Evolutionary conservation across 2,113 vertebrate species (phyloP).

Genomic region (Fregata magnificens): DNA sequence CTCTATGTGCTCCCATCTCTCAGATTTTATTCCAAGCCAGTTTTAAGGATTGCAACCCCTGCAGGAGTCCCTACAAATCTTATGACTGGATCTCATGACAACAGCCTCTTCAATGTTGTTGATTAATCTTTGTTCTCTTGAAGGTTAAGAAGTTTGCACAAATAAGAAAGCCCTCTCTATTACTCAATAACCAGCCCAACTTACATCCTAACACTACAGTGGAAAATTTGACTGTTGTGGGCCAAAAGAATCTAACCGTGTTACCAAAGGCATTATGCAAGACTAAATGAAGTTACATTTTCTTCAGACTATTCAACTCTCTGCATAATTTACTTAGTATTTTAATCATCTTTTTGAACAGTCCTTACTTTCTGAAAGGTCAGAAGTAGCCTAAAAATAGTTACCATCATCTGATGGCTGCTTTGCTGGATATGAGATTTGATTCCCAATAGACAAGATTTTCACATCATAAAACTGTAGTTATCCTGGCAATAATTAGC

Average conservation of each 20-base stretch:
- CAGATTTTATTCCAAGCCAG: constrained; percentile 20
- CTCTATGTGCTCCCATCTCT: neutral
- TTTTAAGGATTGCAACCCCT: constrained; percentile 10
- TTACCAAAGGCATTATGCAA: constrained; percentile 53
- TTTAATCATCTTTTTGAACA: constrained; percentile 54
- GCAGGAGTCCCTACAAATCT: constrained; percentile 36
- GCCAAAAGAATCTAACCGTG: constrained; percentile 46
- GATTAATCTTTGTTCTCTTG: constrained; percentile 56
- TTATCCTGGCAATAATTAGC: constrained; percentile 20
- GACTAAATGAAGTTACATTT: constrained; percentile 52
- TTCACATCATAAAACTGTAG: neutral
- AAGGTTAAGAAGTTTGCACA: constrained; percentile 46
- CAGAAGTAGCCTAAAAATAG: constrained; percentile 61
- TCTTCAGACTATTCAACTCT: constrained; percentile 33
- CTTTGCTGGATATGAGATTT: constrained; percentile 26
- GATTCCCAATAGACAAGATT: neutral
- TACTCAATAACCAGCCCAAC: constrained; percentile 49
- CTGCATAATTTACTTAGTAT: constrained; percentile 58
- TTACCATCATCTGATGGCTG: constrained; percentile 12
- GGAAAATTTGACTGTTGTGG: constrained; percentile 58
- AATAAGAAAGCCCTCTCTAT: constrained; percentile 24
- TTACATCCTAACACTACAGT: constrained; percentile 23
- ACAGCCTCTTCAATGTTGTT: constrained; percentile 24
- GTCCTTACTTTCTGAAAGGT: constrained; percentile 47
- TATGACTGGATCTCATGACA: constrained; percentile 48